These are phyloP conservation scores for Monochamus saltuarius DNA, from an alignment of 1,140 invertebrate species.

Conservation along the genomic window DNA sequence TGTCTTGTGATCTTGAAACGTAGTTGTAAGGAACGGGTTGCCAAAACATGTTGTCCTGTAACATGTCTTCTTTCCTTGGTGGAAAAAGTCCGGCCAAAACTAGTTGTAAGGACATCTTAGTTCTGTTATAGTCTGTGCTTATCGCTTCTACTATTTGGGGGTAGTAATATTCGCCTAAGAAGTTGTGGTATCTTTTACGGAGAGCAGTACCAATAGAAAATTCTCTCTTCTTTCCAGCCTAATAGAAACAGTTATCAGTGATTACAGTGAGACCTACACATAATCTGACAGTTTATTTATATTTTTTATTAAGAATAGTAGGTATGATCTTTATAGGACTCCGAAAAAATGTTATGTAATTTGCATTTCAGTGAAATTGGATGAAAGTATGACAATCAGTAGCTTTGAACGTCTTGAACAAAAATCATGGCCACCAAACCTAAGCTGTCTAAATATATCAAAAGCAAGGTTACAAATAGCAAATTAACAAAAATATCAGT, in stretches of 20 bases:
- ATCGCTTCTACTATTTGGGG: slow-evolving; percentile 42
- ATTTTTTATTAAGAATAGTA: no score
- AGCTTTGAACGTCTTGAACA: no score
- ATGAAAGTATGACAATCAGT: no score
- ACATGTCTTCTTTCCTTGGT: slow-evolving; percentile 67
- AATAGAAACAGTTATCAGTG: slow-evolving; percentile 14
- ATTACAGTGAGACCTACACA: no score
- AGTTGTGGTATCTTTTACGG: slow-evolving; percentile 61
- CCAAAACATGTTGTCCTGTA: slow-evolving; percentile 74
- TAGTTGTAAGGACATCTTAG: slow-evolving; percentile 63
- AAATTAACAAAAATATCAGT: no score
- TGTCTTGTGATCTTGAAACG: slow-evolving; percentile 21
- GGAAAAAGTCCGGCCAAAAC: slow-evolving; percentile 83
- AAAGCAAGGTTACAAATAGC: no score
- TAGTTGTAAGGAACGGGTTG: slow-evolving; percentile 77
- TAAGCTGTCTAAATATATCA: no score
- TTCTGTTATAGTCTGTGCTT: slow-evolving; percentile 55
- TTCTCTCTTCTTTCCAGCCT: slow-evolving; percentile 50
- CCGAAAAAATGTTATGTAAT: no score
- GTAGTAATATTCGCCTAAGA: slow-evolving; percentile 62
- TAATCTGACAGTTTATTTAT: no score
- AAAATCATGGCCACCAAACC: no score
- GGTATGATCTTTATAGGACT: no score
- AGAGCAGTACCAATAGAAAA: slow-evolving; percentile 64
- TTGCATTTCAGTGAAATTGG: no score